Evolutionary conservation across 2,888 invertebrate genomes (phyloP), one percentile per base, ranked within the genome.

Genomic region (Lycophotia porphyrea): DNA sequence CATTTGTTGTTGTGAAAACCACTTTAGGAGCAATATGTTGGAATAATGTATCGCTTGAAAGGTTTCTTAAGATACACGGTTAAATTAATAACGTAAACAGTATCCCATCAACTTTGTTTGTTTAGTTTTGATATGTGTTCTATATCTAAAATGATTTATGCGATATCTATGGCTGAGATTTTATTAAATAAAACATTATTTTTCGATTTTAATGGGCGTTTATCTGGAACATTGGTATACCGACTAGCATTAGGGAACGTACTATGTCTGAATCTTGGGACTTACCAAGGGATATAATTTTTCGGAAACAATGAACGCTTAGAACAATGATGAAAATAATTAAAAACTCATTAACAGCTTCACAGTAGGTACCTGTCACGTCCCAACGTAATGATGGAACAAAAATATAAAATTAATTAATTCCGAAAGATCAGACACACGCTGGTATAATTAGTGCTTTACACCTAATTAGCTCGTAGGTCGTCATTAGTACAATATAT

Each of bases 1-100:
- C 65, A 81, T 87, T 86, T 87, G 86, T 87, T 80, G 68, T 69
- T 74, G 81, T 80, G 83, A 73, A 84, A 86, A 84, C 74, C 83
- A 86, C 83, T 87, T 86, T 68, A 84, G 78, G 78, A 80, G 55
- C 78, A 84, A 78, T 81, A 77, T 85, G 84, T 85, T 84, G 58
- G 69, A 69, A 68, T 75, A 82, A 76, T 71, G 64, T 82, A 84
- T 79, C 66, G 73, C 72, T 80, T 85, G 76, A 74, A 78, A 80
- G 76, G 74, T 73, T 82, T 73, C 74, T 71, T 71, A 58, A 63
- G 79, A 86, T 84, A 80, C 80, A 74, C 49, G 47, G 47, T n/a
- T 34, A 49, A 77, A 77, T 84, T 77, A 74, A 74, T 77, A 77
- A 74, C n/a, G 69, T 69, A 77, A 83, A 84, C 71, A 81, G 44